Base-by-base conservation (phyloP, 2,797 vertebrate genomes). In the Kryptolebias ocellatus region DNA sequence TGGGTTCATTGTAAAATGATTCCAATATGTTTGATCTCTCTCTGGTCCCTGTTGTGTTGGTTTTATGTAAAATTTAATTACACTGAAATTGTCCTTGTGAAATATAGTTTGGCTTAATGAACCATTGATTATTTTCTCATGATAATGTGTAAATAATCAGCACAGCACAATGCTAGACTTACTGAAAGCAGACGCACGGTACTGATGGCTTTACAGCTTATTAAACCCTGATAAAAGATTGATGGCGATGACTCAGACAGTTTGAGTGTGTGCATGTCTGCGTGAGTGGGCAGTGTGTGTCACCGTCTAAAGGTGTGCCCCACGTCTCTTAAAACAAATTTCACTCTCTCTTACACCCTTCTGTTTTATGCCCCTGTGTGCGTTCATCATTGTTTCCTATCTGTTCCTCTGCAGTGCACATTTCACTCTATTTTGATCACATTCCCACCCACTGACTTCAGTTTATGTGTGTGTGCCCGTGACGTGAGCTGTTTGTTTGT, bases 391-490 rank as follows among this genome's bases (percentile, higher is more conserved):
- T 12, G 37, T 42, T 42, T 42, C 39, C 39, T 42, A 12, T 42
- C 11, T 42, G 39, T 42, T 42, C 39, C 39, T 42, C 11, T 12
- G 39, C 39, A 42, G 14, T 12, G 16, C n/a, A 15, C 12, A 51
- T 57, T 16, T 87, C 76, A 60, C 79, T 90, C 85, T 89, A 89
- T 93, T 91, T 92, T 69, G 76, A 90, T 83, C 57, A 53, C 91
- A 92, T 92, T 90, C 91, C 86, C 86, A 45, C 74, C 5, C 59
- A 37, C 17, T 93, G 89, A 92, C 88, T 79, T 90, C 87, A 91
- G 76, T 51, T 61, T 47, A 50, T 74, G 63, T 66, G 70, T 82
- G 66, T 79, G 60, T 60, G 75, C 29, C 67, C 55, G 76, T 88
- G 85, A 85, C 72, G 77, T 89, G 76, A 83, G 72, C 55, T 89